These are phyloP conservation scores for Pachyrhynchus sulphureomaculatus DNA, from an alignment of 1,140 invertebrate genomes.

Conservation along the genomic window DNA sequence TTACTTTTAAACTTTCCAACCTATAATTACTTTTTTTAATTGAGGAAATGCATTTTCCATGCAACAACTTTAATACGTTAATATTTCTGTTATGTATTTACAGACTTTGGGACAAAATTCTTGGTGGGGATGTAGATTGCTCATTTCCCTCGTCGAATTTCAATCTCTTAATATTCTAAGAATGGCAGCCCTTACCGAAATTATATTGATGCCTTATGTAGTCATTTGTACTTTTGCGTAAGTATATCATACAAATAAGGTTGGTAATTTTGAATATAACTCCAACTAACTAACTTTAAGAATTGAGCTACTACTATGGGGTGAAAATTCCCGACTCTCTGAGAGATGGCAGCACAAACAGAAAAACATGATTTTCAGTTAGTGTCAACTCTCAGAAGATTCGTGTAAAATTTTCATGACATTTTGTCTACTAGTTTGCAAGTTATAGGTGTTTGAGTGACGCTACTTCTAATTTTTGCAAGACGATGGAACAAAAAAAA, in stretches of 20 bases:
- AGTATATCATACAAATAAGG: conserved; percentile 52
- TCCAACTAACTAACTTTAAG: not conserved
- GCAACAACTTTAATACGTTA: no score
- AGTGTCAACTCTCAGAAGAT: no score
- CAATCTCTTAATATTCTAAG: conserved; percentile 86
- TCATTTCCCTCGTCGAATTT: conserved; percentile 83
- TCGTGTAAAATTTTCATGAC: no score
- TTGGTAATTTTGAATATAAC: not conserved
- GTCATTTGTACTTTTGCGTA: conserved; percentile 84
- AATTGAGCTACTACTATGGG: not conserved
- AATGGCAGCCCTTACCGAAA: conserved; percentile 85
- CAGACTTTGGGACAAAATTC: conserved; percentile 86
- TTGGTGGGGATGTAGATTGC: conserved; percentile 81
- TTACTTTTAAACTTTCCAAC: not conserved
- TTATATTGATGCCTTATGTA: conserved; percentile 87
- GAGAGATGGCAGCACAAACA: no score
- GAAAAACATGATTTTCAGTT: no score
- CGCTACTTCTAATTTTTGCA: no score
- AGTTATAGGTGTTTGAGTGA: no score
- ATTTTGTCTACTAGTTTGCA: no score
- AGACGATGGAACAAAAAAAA: no score
- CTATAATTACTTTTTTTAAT: no score
- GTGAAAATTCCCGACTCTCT: not conserved
- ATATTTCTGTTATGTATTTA: conserved; percentile 44
- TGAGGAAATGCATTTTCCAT: no score